Evolutionary conservation across 2,888 invertebrate genomes (phyloP), one percentile per base, ranked within the genome.

Genomic region (Noctua pronuba): DNA sequence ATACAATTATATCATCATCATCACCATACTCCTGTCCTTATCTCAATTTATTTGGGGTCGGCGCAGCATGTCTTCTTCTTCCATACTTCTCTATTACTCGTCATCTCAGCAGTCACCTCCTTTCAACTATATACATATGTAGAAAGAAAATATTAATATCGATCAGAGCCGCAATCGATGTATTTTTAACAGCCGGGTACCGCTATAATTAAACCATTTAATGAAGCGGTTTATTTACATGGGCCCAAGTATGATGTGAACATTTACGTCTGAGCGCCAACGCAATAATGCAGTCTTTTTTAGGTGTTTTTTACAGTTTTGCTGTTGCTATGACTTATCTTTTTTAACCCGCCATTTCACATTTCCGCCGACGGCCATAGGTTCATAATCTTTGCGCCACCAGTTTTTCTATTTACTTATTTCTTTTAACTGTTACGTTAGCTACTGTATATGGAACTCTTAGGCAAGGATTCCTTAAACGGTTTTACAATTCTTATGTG

Each of bases 391-490:
- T 74, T 65, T 60, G 28, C 60, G 28, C 55, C 64, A 76, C 69
- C 21, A 70, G 35, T 84, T 86, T 75, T 86, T 86, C 38, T 65
- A 72, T 73, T 73, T 76, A 64, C 7, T 73, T 76, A 64, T 8
- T 74, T 64, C 38, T 13, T 74, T 49, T 60, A 24, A 55, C 66
- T 35, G 73, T 71, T 82, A 78, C 62, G 70, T 71, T 67, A 66
- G 41, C 24, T 38, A 46, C 49, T 18, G 55, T 78, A 68, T 64
- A 85, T 31, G 69, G 44, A 82, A 49, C 66, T 49, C 13, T 70
- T 75, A 82, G 44, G 64, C 55, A 82, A 73, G 21, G 52, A 60
- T 85, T 75, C 66, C 73, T 71, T 82, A 82, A 84, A 82, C 60
- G 38, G 70, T 70, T 68, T 70, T 10, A 28, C 62, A 38, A 73